These are phyloP conservation scores for Apis florea DNA, from an alignment of 1,140 invertebrate genomes.

Conservation along the genomic window DNA sequence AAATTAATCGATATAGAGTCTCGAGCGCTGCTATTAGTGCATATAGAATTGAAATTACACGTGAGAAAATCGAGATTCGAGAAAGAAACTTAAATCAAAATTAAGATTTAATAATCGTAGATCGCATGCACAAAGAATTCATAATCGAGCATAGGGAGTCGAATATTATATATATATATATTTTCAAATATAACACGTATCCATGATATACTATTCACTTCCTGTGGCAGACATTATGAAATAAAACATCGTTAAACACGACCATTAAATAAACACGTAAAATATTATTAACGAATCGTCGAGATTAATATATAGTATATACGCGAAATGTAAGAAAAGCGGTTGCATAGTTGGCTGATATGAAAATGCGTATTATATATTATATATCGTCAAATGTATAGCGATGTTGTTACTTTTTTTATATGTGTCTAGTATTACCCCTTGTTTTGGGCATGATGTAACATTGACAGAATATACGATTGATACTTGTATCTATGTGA, in stretches of 20 bases:
- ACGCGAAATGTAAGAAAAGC: conserved; percentile 45
- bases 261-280: conserved; percentile 5
- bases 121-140: conserved; percentile 19
- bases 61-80: not conserved
- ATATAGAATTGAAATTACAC: not conserved
- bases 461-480: conserved; percentile 70
- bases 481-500: conserved; percentile 71
- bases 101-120: not conserved
- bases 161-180: not conserved
- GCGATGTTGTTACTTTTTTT: conserved; percentile 77
- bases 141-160: conserved; percentile 23
- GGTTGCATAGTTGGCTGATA: conserved; percentile 67
- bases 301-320: not conserved
- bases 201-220: conserved; percentile 1
- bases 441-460: conserved; percentile 79
- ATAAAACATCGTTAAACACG: conserved; percentile 5
- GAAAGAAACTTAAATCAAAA: not conserved
- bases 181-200: not conserved
- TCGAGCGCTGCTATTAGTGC: conserved; percentile 44
- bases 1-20: not conserved
- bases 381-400: conserved; percentile 74
- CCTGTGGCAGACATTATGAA: conserved; percentile 19
- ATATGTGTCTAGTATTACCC: conserved; percentile 78
- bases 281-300: not conserved
- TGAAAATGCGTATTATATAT: conserved; percentile 70